Evolutionary conservation across 1,140 invertebrate genomes (phyloP).

Genomic region (Cotesia typhae): DNA sequence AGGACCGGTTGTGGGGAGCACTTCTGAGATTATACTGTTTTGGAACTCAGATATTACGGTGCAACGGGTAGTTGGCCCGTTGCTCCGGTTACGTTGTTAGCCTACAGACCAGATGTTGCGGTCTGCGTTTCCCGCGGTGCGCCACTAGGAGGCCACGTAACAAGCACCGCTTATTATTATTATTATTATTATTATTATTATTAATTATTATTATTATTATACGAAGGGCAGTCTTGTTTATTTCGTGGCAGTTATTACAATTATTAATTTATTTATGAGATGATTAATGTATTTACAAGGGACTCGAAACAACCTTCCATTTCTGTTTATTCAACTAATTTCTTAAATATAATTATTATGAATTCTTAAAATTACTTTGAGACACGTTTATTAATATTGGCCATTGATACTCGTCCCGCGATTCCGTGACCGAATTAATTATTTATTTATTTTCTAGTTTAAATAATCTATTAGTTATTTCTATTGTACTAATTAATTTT

Average conservation of each 20-base stretch:
- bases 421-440: conserved; percentile 37
- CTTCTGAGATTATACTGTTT: too few relatives aligned
- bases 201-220: too few relatives aligned
- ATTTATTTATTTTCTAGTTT: background rate
- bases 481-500: background rate
- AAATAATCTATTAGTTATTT: background rate
- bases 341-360: background rate
- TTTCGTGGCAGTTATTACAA: conserved; percentile 21
- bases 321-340: conserved; percentile 1
- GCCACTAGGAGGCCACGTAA: too few relatives aligned
- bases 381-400: conserved; percentile 19
- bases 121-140: too few relatives aligned
- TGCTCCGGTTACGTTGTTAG: too few relatives aligned
- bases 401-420: conserved; percentile 27
- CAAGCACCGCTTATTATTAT: too few relatives aligned
- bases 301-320: conserved; percentile 19
- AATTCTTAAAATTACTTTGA: background rate
- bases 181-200: too few relatives aligned
- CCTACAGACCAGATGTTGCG: too few relatives aligned
- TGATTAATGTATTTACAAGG: conserved; percentile 20
- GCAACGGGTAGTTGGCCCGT: too few relatives aligned
- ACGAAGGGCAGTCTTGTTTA: conserved; percentile 15
- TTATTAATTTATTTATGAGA: background rate
- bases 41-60: too few relatives aligned
- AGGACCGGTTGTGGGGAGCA: too few relatives aligned